Evolutionary conservation across 2,888 invertebrate genomes (phyloP), one percentile per base, ranked within the genome.

Genomic region (Agonopterix subpropinquella): DNA sequence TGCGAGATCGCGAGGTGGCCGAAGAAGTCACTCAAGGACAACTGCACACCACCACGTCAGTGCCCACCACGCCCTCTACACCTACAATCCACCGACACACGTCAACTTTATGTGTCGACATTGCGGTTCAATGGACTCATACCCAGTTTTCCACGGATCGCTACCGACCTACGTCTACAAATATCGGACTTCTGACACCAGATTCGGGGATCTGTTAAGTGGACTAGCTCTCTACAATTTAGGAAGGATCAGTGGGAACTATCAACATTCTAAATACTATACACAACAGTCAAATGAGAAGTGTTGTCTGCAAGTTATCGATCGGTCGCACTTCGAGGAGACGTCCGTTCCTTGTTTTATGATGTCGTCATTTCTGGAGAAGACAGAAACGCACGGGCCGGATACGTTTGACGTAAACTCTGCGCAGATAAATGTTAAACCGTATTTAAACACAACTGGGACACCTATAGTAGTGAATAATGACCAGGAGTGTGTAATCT

Each of bases 211-310:
- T 45, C 54, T 88, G 11, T 57, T 87, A 41, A 75, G 83, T 1
- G 87, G 87, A 8, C 65, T 88, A 18, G 81, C 87, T 7, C 58
- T 88, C 10, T 87, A 85, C 62, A 88, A 88, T 57, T 65, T 88
- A 41, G 87, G 86, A 35, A 71, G 82, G 57, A 53, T 67, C 2
- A 62, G 62, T 15, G 71, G 69, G 11, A 64, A 72, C 9, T 65
- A 65, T 65, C 63, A 76, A 43, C 61, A 72, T 48, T 56, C 64
- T 0, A 68, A 71, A 13, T 72, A 72, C 50, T 80, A 84, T 54
- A 55, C 70, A 1, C 58, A 73, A 13, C 66, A 59, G 2, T 55
- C 62, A 1, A 68, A 73, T 35, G 86, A 86, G 54, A 71, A 70
- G 45, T 87, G 87, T 54, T 83, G 77, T 2, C 58, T 87, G 48